These are phyloP conservation scores for Dryadula phaetusa DNA, from an alignment of 2,888 invertebrate species.

Conservation along the genomic window DNA sequence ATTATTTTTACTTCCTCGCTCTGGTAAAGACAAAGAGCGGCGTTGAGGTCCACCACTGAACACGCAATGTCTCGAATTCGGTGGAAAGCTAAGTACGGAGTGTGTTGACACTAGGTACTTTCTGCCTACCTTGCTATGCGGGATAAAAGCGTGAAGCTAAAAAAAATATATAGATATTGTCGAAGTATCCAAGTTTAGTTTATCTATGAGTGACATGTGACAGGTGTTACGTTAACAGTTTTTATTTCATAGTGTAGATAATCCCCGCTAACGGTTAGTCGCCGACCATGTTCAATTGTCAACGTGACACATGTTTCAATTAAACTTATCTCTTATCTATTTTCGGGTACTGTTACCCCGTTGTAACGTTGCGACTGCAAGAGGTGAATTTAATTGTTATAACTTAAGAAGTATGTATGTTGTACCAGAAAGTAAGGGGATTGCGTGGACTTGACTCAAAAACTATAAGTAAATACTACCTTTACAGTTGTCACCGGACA, in stretches of 20 bases:
- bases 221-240: conserved; percentile 73
- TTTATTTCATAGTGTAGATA: conserved; percentile 67
- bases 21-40: too few species aligned
- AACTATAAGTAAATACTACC: too few species aligned
- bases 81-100: too few species aligned
- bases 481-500: too few species aligned
- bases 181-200: not conserved
- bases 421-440: too few species aligned
- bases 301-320: conserved; percentile 79
- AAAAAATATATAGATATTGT: not conserved
- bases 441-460: too few species aligned
- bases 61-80: too few species aligned
- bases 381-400: not conserved
- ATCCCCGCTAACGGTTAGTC: conserved; percentile 54
- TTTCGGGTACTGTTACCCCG: conserved; percentile 47
- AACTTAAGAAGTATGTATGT: too few species aligned
- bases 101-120: too few species aligned
- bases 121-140: too few species aligned
- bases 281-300: conserved; percentile 42
- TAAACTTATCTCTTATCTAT: conserved; percentile 74
- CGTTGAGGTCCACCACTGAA: too few species aligned
- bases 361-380: conserved; percentile 34
- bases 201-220: conserved; percentile 52
- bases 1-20: too few species aligned
- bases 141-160: not conserved